Percentiles rank a stretch among this genome's conserved stretches.
phyloP scores from a whole-genome alignment of 2,888 invertebrate species.

The Hydriomena furcata region DNA sequence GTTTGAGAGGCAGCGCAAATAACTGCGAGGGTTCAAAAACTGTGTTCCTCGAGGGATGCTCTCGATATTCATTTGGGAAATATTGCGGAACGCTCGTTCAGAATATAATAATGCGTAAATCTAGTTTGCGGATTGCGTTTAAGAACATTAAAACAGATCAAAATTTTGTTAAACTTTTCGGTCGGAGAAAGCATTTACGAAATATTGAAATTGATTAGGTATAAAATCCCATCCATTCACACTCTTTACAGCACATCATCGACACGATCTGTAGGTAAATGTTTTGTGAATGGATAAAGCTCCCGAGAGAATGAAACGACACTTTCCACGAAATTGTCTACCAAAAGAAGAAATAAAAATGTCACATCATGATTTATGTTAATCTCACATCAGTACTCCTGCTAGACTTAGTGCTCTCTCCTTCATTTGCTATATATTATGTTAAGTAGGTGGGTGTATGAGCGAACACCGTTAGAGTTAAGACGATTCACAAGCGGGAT shows the following conservation, averaged over 20 bases:
- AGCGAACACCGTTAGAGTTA: slow-evolving; percentile 54
- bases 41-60: slow-evolving; percentile 60
- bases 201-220: no score
- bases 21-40: slow-evolving; percentile 55
- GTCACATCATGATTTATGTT: slow-evolving; percentile 44
- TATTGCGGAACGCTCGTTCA: slow-evolving; percentile 56
- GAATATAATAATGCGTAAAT: slow-evolving; percentile 55
- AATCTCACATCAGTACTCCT: slow-evolving; percentile 41
- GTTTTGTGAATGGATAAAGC: slow-evolving; percentile 30
- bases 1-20: slow-evolving; percentile 51
- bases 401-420: slow-evolving; percentile 43
- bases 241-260: slow-evolving; percentile 10
- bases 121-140: slow-evolving; percentile 42
- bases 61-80: slow-evolving; percentile 59
- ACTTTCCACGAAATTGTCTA: slow-evolving; percentile 40
- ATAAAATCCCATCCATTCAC: no score
- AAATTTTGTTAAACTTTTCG: slow-evolving; percentile 32
- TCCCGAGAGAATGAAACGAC: slow-evolving; percentile 30
- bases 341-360: slow-evolving; percentile 44
- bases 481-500: slow-evolving; percentile 69
- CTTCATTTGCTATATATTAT: slow-evolving; percentile 45
- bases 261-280: slow-evolving; percentile 26
- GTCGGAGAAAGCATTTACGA: slow-evolving; percentile 12
- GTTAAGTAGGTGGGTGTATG: slow-evolving; percentile 54
- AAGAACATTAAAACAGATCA: slow-evolving; percentile 41